Percentiles rank a stretch among this genome's conserved stretches.
Evolutionary conservation across 2,113 vertebrate genomes (phyloP).

Genomic region (Arvicanthis niloticus): DNA sequence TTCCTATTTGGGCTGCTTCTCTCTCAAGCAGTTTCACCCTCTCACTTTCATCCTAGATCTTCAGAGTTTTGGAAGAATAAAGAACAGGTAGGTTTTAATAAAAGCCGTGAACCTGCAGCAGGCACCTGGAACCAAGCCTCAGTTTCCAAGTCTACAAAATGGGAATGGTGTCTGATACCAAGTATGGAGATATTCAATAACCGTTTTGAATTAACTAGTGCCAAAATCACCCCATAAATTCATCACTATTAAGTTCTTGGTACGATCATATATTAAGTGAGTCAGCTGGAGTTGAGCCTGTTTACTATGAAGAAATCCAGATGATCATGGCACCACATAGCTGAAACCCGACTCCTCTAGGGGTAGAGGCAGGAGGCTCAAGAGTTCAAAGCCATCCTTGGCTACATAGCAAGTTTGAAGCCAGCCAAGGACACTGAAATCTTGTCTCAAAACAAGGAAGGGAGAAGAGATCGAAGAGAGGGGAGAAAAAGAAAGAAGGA

Average conservation of each 20-base stretch:
- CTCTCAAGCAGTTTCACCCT: not conserved
- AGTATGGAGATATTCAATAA: not conserved
- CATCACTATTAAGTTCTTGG: not conserved
- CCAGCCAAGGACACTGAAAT: not conserved
- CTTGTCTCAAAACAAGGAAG: not conserved
- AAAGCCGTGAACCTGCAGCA: not conserved
- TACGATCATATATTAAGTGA: not conserved
- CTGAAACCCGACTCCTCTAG: not conserved
- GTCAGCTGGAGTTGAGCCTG: not conserved
- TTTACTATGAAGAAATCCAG: not conserved
- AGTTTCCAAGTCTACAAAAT: not conserved
- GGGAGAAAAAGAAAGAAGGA: not conserved
- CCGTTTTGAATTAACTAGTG: not conserved
- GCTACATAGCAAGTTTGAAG: not conserved
- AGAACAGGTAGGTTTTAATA: not conserved
- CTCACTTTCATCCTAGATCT: not conserved
- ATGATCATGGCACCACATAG: too few relatives aligned
- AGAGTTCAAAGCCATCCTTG: not conserved
- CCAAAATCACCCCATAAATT: not conserved
- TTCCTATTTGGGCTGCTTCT: not conserved
- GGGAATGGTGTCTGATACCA: not conserved
- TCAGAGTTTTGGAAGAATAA: not conserved
- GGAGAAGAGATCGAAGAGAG: not conserved
- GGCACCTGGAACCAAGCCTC: not conserved
- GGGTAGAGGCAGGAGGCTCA: not conserved